phyloP scores from a whole-genome alignment of 2,888 invertebrate genomes.

The Syrphus vitripennis region DNA sequence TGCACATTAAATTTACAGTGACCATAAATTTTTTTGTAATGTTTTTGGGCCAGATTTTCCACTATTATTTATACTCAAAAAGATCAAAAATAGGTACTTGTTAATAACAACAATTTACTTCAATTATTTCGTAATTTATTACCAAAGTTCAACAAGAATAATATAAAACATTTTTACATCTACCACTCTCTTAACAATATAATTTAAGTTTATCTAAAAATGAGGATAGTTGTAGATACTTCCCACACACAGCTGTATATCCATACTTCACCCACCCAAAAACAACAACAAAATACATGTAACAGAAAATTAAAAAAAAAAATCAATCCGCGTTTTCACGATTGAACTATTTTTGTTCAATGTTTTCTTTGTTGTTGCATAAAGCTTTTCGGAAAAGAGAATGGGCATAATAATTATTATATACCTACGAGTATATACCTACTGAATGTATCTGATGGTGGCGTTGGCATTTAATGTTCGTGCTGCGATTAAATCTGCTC shows the following conservation, averaged over 20 bases:
- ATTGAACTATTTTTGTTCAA: slow-evolving; percentile 47
- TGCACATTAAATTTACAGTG: no score
- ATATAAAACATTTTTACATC: not conserved
- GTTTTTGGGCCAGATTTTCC: no score
- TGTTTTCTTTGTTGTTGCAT: slow-evolving; percentile 1
- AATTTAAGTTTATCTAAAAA: not conserved
- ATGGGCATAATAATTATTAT: slow-evolving; percentile 41
- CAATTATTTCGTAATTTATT: slow-evolving; percentile 26
- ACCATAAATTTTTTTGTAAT: no score
- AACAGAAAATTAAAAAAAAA: slow-evolving; percentile 6
- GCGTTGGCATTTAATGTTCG: slow-evolving; percentile 38
- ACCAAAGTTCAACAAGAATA: not conserved
- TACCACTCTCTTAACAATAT: not conserved
- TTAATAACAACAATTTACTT: not conserved
- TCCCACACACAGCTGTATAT: not conserved
- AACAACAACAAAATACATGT: not conserved
- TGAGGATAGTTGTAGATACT: not conserved
- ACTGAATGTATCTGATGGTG: not conserved
- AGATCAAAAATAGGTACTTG: no score
- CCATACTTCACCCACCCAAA: not conserved
- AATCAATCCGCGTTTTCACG: slow-evolving; percentile 53
- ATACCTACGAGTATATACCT: no score
- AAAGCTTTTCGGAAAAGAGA: slow-evolving; percentile 30
- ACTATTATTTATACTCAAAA: no score
- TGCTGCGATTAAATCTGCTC: slow-evolving; percentile 42